A percentile compares a stretch with the other conserved stretches of the same genome.
phyloP scores from a whole-genome alignment of 2,113 vertebrate species.

The Phylloscopus whistleri region DNA sequence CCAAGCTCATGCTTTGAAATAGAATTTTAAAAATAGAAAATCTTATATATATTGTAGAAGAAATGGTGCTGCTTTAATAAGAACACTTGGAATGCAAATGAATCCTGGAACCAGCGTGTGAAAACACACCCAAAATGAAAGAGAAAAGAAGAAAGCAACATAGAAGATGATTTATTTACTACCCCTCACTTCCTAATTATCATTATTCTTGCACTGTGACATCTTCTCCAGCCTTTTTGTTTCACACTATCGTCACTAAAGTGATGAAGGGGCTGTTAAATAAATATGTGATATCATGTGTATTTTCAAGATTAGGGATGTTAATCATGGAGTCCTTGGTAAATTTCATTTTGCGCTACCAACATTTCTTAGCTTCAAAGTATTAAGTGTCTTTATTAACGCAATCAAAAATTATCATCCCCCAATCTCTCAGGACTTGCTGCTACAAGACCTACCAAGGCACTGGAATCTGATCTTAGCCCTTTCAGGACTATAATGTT shows the following conservation, averaged over 20 bases:
- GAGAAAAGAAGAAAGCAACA: conserved; percentile 40
- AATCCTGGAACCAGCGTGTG: background rate
- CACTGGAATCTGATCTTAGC: background rate
- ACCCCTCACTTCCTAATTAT: conserved; percentile 9
- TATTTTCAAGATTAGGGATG: background rate
- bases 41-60: conserved; percentile 53
- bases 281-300: background rate
- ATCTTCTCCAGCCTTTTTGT: conserved; percentile 16
- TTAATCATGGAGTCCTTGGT: background rate
- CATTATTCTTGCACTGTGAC: conserved; percentile 42
- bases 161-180: conserved; percentile 47
- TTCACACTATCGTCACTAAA: background rate
- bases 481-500: background rate
- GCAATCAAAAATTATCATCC: background rate
- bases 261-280: conserved; percentile 21
- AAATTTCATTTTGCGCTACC: background rate
- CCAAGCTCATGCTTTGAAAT: conserved; percentile 45
- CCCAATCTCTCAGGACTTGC: background rate
- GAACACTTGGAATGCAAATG: conserved; percentile 41
- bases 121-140: conserved; percentile 37
- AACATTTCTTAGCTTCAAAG: background rate
- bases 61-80: conserved; percentile 48
- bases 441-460: background rate
- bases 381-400: background rate
- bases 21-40: conserved; percentile 63